Conservation (phyloP, 2,888 invertebrate species). For the Thyatira batis region DNA sequence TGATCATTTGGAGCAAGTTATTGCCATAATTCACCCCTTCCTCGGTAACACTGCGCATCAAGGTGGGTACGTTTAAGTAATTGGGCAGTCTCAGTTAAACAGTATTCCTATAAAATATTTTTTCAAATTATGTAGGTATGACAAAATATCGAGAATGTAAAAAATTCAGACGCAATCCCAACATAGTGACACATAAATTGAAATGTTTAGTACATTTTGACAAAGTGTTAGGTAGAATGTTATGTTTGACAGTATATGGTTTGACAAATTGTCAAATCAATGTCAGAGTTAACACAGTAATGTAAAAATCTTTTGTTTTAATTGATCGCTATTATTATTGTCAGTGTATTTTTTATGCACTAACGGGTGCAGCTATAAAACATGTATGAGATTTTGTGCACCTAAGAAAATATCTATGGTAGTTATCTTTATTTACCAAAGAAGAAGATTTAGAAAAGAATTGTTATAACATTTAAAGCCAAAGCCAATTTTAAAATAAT, state of each 20-base stretch:
- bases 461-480: constrained; percentile 57
- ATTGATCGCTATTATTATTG: background rate
- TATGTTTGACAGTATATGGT: constrained; percentile 30
- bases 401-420: constrained; percentile 1
- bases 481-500: constrained; percentile 1
- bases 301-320: background rate
- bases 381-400: background rate
- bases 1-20: background rate
- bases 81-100: background rate
- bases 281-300: constrained; percentile 37
- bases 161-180: constrained; percentile 12
- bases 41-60: background rate
- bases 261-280: constrained; percentile 23
- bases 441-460: constrained; percentile 14
- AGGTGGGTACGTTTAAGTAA: too few species aligned
- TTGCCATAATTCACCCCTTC: background rate
- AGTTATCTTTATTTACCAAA: constrained; percentile 16
- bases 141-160: too few species aligned
- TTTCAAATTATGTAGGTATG: background rate
- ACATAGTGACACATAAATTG: background rate
- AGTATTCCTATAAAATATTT: background rate
- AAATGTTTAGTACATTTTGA: constrained; percentile 9
- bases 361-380: background rate
- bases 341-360: background rate
- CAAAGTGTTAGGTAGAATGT: constrained; percentile 33